Conservation (phyloP, 2,113 vertebrate genomes). For the Ptilorrhoa leucosticta region DNA sequence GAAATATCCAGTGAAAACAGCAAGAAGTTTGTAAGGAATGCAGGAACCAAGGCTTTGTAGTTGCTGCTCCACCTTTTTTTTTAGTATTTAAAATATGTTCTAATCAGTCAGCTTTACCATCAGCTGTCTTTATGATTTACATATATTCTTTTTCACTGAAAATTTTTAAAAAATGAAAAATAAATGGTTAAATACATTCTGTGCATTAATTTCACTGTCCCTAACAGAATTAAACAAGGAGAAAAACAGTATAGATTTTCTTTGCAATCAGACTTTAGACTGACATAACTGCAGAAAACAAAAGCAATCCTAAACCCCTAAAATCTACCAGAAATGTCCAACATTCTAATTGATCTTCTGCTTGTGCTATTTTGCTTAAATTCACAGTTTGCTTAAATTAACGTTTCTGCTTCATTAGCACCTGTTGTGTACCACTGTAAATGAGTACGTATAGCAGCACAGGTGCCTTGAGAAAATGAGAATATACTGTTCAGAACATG, state of each 20-base stretch:
- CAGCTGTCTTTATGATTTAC: background rate
- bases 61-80: background rate
- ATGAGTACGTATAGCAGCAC: background rate
- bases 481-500: background rate
- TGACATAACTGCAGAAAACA: background rate
- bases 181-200: background rate
- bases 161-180: background rate
- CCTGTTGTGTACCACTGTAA: background rate
- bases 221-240: background rate
- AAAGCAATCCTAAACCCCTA: background rate
- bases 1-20: background rate
- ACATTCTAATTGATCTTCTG: background rate
- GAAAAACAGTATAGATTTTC: background rate
- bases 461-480: background rate
- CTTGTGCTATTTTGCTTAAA: background rate
- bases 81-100: background rate
- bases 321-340: background rate
- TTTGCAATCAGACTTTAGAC: background rate
- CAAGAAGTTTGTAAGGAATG: background rate
- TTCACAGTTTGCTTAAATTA: background rate
- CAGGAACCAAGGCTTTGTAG: background rate
- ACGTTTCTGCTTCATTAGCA: background rate
- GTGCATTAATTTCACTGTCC: background rate
- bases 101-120: background rate
- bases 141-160: background rate